Evolutionary conservation across 30 jellyfish, hydroid and myxozoan species (phyloP), one percentile per base, ranked within the genome.

Genomic region (Sanderia malayensis): DNA sequence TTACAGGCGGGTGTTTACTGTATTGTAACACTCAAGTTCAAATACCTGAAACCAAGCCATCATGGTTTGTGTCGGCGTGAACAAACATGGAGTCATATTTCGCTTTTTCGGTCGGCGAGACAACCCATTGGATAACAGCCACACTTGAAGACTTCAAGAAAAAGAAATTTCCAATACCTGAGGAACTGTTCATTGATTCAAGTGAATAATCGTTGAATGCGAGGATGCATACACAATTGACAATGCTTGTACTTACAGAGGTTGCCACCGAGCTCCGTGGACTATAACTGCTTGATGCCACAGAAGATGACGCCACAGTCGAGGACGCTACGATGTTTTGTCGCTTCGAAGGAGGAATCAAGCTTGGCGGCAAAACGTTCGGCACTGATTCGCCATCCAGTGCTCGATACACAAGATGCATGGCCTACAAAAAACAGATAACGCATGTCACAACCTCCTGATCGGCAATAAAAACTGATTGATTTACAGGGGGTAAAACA

Each of bases 1-100:
- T n/a, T n/a, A n/a, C n/a, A n/a, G n/a, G n/a, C n/a, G n/a, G n/a
- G n/a, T n/a, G n/a, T n/a, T n/a, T n/a, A n/a, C n/a, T n/a, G n/a
- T n/a, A n/a, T n/a, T n/a, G n/a, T n/a, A n/a, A n/a, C n/a, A n/a
- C n/a, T n/a, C n/a, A n/a, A 64, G 28, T 8, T 68, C 22, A 0
- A 18, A 21, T 57, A 86, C 97, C 97, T 47, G 97, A 81, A 27
- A 88, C 97, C 30, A 88, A 68, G 44, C 97, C 97, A 67, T 88
- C 97, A 41, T 73, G 66, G 72, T 88, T 69, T 4, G 88, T 81
- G 64, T 88, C 97, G 11, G 86, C 91, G 22, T 80, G 82, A 15
- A 44, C 22, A 69, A 88, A 88, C 87, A 80, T 74, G 4, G 62
- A 67, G 46, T 88, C 97, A 45, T 29, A 88, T 31, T 68, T 76